A percentile compares a stretch with the other conserved stretches of the same genome.
phyloP scores from a whole-genome alignment of 2,113 vertebrate genomes.

The Campylomormyrus numenius region DNA sequence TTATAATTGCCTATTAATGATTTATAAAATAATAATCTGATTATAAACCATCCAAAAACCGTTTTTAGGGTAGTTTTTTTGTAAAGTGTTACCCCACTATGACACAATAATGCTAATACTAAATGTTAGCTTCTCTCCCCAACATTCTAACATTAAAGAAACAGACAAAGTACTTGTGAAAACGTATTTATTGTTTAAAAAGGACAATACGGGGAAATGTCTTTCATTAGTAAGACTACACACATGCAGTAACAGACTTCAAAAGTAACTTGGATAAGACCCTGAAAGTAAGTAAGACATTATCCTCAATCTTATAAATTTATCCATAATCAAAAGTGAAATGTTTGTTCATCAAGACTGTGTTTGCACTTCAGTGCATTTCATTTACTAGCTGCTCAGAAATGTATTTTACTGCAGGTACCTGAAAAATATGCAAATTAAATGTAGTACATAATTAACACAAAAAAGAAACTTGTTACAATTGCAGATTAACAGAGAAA shows the following conservation, averaged over 20 bases:
- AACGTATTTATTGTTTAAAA: constrained; percentile 54
- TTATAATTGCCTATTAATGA: not conserved
- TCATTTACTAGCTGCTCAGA: not conserved
- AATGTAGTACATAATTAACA: not conserved
- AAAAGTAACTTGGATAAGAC: constrained; percentile 19
- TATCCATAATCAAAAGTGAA: not conserved
- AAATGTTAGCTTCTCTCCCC: not conserved
- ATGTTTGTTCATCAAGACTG: not conserved
- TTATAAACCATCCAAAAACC: not conserved
- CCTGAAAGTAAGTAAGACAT: not conserved
- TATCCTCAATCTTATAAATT: not conserved
- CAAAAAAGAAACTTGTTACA: not conserved
- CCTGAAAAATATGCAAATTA: not conserved
- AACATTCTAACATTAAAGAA: not conserved
- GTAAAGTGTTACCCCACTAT: not conserved
- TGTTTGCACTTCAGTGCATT: not conserved
- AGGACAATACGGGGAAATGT: constrained; percentile 37
- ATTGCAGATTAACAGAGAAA: not conserved
- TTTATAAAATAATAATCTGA: not conserved
- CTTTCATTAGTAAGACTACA: constrained; percentile 43
- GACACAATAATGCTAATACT: constrained; percentile 32
- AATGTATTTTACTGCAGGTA: constrained; percentile 23
- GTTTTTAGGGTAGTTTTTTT: not conserved
- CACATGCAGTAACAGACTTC: constrained; percentile 27
- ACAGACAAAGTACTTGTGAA: constrained; percentile 27